Percentiles rank a stretch among this genome's conserved stretches.
Conservation (phyloP, 1,140 invertebrate species). For the Dendrolimus punctatus region DNA sequence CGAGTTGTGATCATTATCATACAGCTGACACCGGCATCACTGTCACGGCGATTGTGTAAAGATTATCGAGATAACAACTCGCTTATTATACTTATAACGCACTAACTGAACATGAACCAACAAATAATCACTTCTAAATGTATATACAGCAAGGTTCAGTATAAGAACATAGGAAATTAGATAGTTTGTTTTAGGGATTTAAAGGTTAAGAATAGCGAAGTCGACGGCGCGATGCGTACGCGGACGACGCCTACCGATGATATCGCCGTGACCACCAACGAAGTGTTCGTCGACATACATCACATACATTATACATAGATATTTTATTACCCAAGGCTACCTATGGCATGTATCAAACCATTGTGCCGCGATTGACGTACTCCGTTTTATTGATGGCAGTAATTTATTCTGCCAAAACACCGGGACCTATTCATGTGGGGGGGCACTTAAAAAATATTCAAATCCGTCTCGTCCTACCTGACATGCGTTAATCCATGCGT, state of each 20-base stretch:
- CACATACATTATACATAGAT: slow-evolving; percentile 7
- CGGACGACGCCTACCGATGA: background rate
- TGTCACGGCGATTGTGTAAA: slow-evolving; percentile 5
- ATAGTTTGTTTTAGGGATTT: no score
- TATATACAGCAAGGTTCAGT: no score
- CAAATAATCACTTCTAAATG: no score
- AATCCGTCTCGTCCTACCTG: slow-evolving; percentile 8
- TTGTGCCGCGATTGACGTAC: slow-evolving; percentile 12
- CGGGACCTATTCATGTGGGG: slow-evolving; percentile 8
- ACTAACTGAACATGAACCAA: no score
- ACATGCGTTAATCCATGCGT: slow-evolving; percentile 10
- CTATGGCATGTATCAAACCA: slow-evolving; percentile 11
- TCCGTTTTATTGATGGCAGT: slow-evolving; percentile 15
- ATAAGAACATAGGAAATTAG: no score
- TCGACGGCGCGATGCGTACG: background rate
- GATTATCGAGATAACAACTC: slow-evolving; percentile 10
- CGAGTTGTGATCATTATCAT: slow-evolving; percentile 8
- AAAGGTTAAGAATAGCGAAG: no score
- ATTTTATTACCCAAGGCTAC: slow-evolving; percentile 10
- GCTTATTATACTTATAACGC: background rate
- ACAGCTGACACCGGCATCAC: background rate
- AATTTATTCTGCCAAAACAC: slow-evolving; percentile 16
- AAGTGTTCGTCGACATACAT: slow-evolving; percentile 4
- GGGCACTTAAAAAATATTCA: slow-evolving; percentile 10
- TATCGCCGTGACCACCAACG: slow-evolving; percentile 8